A percentile compares a stretch with the other conserved stretches of the same genome.
Conservation (phyloP, 2,888 invertebrate species). For the Rhagonycha fulva region DNA sequence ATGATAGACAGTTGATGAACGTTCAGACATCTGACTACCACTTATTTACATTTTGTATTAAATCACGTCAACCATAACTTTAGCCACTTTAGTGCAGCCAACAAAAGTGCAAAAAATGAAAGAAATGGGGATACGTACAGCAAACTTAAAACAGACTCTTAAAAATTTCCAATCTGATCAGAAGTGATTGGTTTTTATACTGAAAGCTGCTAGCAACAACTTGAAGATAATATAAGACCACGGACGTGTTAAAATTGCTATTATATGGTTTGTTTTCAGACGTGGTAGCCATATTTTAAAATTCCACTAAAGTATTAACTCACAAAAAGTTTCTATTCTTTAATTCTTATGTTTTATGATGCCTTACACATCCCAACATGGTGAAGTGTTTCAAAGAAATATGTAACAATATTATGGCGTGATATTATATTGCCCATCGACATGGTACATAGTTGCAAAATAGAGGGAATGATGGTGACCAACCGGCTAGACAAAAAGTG, state of each 20-base stretch:
- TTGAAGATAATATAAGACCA: conserved; percentile 44
- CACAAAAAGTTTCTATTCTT: neutral
- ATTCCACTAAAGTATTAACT: neutral
- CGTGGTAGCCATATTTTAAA: conserved; percentile 43
- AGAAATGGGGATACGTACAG: conserved; percentile 8
- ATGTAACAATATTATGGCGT: neutral
- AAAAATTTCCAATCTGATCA: conserved; percentile 40
- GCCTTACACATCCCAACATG: neutral
- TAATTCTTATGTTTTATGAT: neutral
- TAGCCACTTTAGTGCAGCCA: neutral
- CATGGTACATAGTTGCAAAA: neutral
- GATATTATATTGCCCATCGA: neutral
- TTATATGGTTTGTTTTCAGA: conserved; percentile 47
- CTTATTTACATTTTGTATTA: conserved; percentile 27
- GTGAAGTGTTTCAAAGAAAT: neutral
- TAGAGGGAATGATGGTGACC: neutral
- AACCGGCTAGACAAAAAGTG: neutral
- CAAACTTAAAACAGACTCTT: conserved; percentile 31
- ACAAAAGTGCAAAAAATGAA: neutral
- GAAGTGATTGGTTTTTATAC: conserved; percentile 35
- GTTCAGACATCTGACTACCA: conserved; percentile 50
- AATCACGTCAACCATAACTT: conserved; percentile 15
- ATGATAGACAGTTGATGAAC: conserved; percentile 52
- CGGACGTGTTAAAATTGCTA: conserved; percentile 50
- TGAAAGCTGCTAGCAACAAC: conserved; percentile 28